phyloP scores from a whole-genome alignment of 2,113 vertebrate species.

The Xenopus laevis region DNA sequence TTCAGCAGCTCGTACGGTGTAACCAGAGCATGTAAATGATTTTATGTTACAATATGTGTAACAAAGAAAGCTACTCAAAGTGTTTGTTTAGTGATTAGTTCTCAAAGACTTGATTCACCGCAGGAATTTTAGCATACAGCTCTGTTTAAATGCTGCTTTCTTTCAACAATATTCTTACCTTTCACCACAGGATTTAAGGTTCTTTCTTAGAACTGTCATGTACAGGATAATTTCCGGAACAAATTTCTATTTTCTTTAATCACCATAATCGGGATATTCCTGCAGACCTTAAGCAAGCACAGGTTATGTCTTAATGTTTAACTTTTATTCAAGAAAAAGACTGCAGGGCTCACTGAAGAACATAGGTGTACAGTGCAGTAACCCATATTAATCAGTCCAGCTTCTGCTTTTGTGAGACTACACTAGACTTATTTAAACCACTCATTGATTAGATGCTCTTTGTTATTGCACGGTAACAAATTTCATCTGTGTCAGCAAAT shows the following conservation, averaged over 20 bases:
- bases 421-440: too few species aligned
- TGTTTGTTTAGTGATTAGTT: constrained; percentile 43
- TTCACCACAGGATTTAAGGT: constrained; percentile 39
- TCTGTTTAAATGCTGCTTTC: constrained; percentile 24
- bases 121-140: constrained; percentile 38
- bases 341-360: too few species aligned
- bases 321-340: too few species aligned
- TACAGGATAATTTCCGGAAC: constrained; percentile 38
- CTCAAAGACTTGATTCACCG: constrained; percentile 19
- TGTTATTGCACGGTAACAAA: too few species aligned
- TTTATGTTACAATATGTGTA: constrained; percentile 30
- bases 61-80: constrained; percentile 22
- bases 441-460: too few species aligned
- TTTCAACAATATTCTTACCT: constrained; percentile 31
- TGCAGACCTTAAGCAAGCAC: too few species aligned
- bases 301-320: too few species aligned
- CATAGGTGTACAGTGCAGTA: too few species aligned
- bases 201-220: constrained; percentile 31
- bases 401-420: too few species aligned
- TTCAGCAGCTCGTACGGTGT: background rate
- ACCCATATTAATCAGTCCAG: too few species aligned
- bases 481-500: too few species aligned
- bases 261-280: background rate
- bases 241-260: constrained; percentile 22
- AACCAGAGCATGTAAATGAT: constrained; percentile 33